Conservation (phyloP, 2,797 vertebrate genomes). For the Muscicapa comitata region DNA sequence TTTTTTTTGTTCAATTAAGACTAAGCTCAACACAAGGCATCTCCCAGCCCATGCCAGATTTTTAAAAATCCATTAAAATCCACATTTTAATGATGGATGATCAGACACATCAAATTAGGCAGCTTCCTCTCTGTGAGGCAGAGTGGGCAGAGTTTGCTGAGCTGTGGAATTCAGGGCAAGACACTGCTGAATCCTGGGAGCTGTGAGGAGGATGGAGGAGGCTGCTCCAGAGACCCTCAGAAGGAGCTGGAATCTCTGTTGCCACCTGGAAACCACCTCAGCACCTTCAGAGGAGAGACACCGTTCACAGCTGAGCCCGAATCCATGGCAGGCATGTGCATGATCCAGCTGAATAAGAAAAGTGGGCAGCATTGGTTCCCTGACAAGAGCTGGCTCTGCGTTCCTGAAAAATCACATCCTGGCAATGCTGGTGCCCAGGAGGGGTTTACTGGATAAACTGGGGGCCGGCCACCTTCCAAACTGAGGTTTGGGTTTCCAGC, state of each 20-base stretch:
- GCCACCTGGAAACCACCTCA: background rate
- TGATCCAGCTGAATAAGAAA: background rate
- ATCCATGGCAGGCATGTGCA: background rate
- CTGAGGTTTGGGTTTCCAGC: background rate
- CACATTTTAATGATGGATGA: background rate
- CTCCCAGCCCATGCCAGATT: background rate
- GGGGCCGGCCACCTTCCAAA: background rate
- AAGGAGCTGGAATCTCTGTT: background rate
- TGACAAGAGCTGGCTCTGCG: background rate
- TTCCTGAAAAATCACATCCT: background rate
- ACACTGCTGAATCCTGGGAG: background rate
- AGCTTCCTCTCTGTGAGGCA: background rate
- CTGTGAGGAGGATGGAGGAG: background rate
- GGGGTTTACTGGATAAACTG: background rate
- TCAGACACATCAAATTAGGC: background rate
- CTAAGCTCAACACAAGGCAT: background rate
- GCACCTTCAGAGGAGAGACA: background rate
- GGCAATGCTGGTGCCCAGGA: background rate
- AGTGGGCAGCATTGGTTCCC: background rate
- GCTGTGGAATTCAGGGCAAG: background rate
- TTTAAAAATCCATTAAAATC: background rate
- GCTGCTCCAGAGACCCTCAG: background rate
- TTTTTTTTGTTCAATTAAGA: background rate
- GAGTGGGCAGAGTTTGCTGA: background rate
- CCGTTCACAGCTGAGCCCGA: background rate